Evolutionary conservation across 2,888 invertebrate species (phyloP), one percentile per base, ranked within the genome.

Genomic region (Torymus texanus): DNA sequence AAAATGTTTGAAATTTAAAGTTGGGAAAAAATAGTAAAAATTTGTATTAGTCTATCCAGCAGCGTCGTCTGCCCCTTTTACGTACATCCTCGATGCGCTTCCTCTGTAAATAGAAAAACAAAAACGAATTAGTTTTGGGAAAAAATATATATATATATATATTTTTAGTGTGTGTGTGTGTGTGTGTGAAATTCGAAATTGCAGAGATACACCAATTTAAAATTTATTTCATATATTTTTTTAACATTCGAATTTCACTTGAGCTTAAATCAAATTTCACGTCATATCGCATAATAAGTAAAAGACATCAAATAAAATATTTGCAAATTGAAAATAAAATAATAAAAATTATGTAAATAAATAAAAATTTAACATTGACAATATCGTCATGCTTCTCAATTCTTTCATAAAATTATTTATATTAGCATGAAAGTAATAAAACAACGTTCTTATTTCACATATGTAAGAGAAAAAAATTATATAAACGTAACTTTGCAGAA

Each of bases 61-160:
- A 77, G 21, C 74, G 73, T 63, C 13, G 78, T 67, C 79, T 73
- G 67, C 82, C 71, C 81, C 88, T 90, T 89, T 92, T 94, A 92
- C 93, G 92, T 92, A 94, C 95, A 94, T 95, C 95, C 91, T 95
- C 95, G 92, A 95, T 92, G 92, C 93, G 94, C 92, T 94, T 94
- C 92, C 93, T 95, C 95, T 95, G 94, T 86, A 94, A 94, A 92
- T 92, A 88, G 91, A 88, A 91, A 92, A 90, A 90, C 89, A 89
- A 86, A 63, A 58, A 63, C 51, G 16, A 79, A 70, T 74, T 75
- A 79, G 51, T 75, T n/a, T 16, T 71, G 58, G n/a, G 2, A 10
- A 59, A 12, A 24, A n/a, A n/a, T n/a, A 50, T 51, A 66, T 14
- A 13, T 13, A 41, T 41, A 41, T 2, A 8, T 41, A 41, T 41